A percentile compares a stretch with the other conserved stretches of the same genome.
Evolutionary conservation across 2,888 invertebrate species (phyloP).

Genomic region (Apodemia zela): DNA sequence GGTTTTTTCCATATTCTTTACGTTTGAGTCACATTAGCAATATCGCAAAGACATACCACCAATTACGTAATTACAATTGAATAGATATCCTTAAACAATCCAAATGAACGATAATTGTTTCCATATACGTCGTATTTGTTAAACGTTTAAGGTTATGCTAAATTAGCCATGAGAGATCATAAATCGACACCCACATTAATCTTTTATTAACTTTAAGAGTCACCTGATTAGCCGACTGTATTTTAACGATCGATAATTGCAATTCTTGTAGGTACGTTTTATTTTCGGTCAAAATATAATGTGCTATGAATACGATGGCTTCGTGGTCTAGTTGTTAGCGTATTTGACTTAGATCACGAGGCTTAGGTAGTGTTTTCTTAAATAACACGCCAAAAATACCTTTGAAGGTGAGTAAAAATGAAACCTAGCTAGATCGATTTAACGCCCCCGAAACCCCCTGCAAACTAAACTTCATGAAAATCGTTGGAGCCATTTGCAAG

Average conservation of each 20-base stretch:
- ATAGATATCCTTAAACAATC: slow-evolving; percentile 2
- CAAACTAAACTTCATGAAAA: no score
- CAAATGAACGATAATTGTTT: slow-evolving; percentile 1
- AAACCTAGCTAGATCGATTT: no score
- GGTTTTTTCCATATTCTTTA: slow-evolving; percentile 2
- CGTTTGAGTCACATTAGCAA: not conserved
- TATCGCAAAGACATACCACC: not conserved
- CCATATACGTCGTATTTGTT: slow-evolving; percentile 7
- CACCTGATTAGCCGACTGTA: not conserved
- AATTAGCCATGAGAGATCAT: slow-evolving; percentile 7
- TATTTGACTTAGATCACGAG: no score
- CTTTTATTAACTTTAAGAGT: not conserved
- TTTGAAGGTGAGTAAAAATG: no score
- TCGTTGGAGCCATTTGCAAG: no score
- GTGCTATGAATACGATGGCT: not conserved
- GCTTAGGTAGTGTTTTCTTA: no score
- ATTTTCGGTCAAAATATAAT: not conserved
- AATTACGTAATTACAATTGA: slow-evolving; percentile 15
- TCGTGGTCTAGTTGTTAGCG: not conserved
- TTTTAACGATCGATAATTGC: slow-evolving; percentile 3
- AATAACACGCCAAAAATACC: no score
- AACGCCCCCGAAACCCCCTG: no score
- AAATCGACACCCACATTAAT: not conserved
- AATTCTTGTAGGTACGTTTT: not conserved
- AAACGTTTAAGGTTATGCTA: not conserved